Conservation (phyloP, 92 coral and sea anemone species). For the Epizoanthus ramosus region DNA sequence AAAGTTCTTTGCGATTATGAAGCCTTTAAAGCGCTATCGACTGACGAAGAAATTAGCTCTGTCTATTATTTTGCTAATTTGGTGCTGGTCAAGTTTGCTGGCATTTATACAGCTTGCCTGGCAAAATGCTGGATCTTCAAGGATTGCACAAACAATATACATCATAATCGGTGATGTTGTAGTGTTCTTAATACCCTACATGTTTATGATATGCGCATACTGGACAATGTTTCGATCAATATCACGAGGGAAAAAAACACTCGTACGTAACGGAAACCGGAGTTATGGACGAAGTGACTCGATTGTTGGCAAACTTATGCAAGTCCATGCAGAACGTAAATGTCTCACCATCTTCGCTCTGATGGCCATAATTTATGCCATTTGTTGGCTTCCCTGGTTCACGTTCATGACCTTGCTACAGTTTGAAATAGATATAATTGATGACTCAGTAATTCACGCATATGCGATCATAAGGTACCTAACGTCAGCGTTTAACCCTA, state of each 20-base stretch:
- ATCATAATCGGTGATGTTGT: not conserved
- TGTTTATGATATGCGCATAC: slow-evolving; percentile 40
- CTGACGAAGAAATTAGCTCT: slow-evolving; percentile 25
- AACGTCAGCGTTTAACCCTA: slow-evolving; percentile 38
- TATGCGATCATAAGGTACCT: slow-evolving; percentile 25
- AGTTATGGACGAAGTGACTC: not conserved
- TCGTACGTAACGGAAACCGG: slow-evolving; percentile 11
- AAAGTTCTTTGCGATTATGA: slow-evolving; percentile 34
- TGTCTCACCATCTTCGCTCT: slow-evolving; percentile 30
- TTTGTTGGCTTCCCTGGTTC: slow-evolving; percentile 41
- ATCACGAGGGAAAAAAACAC: slow-evolving; percentile 18
- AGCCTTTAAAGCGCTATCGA: slow-evolving; percentile 11
- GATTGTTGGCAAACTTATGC: slow-evolving; percentile 1
- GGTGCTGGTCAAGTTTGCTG: slow-evolving; percentile 27
- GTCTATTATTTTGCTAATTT: not conserved
- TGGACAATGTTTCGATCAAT: slow-evolving; percentile 39
- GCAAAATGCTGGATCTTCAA: not conserved
- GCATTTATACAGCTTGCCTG: slow-evolving; percentile 42
- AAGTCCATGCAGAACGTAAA: slow-evolving; percentile 17
- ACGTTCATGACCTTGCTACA: slow-evolving; percentile 3
- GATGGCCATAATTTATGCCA: slow-evolving; percentile 33
- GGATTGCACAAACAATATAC: slow-evolving; percentile 18
- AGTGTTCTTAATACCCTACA: slow-evolving; percentile 26
- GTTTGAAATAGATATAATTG: not conserved
- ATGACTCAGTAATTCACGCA: not conserved